Percentiles rank a stretch among this genome's conserved stretches.
phyloP scores from a whole-genome alignment of 64 coral and sea anemone species.

The Platygyra sinensis region DNA sequence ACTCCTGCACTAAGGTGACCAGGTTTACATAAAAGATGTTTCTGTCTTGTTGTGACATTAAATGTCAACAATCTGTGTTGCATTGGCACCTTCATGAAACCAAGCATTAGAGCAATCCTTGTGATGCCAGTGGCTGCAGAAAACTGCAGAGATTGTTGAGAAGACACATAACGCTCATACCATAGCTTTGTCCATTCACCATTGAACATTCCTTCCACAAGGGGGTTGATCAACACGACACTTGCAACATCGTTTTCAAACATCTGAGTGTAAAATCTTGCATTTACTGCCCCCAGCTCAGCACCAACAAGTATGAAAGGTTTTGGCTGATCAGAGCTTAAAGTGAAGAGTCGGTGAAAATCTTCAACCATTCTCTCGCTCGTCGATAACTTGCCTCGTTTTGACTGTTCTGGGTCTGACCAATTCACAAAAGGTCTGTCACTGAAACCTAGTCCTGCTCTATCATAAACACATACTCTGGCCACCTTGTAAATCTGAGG shows the following conservation, averaged over 20 bases:
- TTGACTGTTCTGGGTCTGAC: constrained; percentile 25
- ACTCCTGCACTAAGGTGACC: constrained; percentile 88
- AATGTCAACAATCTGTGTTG: constrained; percentile 45
- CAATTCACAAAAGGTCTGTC: constrained; percentile 73
- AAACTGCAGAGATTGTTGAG: constrained; percentile 74
- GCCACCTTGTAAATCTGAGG: constrained; percentile 77
- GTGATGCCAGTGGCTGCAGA: constrained; percentile 67
- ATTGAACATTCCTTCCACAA: constrained; percentile 88
- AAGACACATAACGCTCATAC: constrained; percentile 63
- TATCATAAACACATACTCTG: constrained; percentile 89
- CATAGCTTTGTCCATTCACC: constrained; percentile 69
- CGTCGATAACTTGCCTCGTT: constrained; percentile 76
- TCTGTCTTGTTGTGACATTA: constrained; percentile 69
- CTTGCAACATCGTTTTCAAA: constrained; percentile 75
- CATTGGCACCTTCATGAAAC: constrained; percentile 67
- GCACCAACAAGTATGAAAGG: constrained; percentile 91
- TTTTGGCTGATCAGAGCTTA: constrained; percentile 58
- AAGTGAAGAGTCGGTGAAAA: constrained; percentile 77
- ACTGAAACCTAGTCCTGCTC: constrained; percentile 95
- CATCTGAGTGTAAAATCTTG: constrained; percentile 91
- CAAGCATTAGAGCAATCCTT: constrained; percentile 81
- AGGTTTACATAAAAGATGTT: constrained; percentile 88
- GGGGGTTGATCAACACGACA: constrained; percentile 80
- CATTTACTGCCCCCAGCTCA: constrained; percentile 86
- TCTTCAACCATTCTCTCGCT: constrained; percentile 96